These are phyloP conservation scores for Osmoderma eremita DNA, from an alignment of 2,888 invertebrate genomes.

Conservation along the genomic window DNA sequence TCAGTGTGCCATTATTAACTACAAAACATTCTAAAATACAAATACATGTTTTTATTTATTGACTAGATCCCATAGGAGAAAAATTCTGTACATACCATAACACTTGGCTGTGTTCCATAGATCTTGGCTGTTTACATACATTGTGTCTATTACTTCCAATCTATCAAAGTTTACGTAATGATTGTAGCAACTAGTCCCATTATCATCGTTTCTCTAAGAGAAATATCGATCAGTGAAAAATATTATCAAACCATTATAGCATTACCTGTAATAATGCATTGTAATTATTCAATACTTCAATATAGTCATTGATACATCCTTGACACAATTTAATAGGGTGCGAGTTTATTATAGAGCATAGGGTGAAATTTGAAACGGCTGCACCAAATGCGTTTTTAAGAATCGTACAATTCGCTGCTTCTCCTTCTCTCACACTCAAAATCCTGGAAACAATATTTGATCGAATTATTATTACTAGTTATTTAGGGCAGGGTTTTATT, in stretches of 20 bases:
- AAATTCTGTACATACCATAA: constrained; percentile 71
- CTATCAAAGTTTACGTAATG: constrained; percentile 71
- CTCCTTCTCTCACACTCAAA: not conserved
- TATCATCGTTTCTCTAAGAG: constrained; percentile 61
- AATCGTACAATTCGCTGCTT: constrained; percentile 47
- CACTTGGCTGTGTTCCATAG: constrained; percentile 74
- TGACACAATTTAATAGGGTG: constrained; percentile 72
- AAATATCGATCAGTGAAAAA: constrained; percentile 7
- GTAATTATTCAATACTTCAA: constrained; percentile 66
- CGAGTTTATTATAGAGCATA: constrained; percentile 70
- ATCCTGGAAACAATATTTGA: too few species aligned
- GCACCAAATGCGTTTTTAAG: constrained; percentile 64
- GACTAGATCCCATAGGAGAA: not conserved
- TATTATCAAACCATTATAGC: not conserved
- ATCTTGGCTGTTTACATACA: constrained; percentile 67
- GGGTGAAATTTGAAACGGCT: constrained; percentile 68
- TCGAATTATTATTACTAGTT: too few species aligned
- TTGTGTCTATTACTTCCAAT: constrained; percentile 69
- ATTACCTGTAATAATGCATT: constrained; percentile 64
- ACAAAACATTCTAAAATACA: constrained; percentile 68
- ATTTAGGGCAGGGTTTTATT: too few species aligned
- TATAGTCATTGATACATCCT: constrained; percentile 68
- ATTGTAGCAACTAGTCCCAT: constrained; percentile 67
- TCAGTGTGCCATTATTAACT: constrained; percentile 62
- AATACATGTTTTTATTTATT: not conserved